Base-by-base conservation (phyloP, 2,113 vertebrate species). In the Zootoca vivipara region DNA sequence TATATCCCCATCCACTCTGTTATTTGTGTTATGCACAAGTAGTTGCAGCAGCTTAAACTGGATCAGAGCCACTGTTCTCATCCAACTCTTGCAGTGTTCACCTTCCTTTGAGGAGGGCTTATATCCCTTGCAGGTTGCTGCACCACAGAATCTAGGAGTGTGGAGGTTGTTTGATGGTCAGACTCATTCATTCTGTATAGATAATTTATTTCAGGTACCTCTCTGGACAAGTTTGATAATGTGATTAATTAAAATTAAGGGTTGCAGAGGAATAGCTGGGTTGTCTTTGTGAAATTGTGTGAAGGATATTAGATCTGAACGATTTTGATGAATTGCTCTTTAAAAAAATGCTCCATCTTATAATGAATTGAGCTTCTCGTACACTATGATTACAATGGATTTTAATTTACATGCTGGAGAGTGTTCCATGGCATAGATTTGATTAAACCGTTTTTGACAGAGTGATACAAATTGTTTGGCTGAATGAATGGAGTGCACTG, bases 161-260 rank as follows among this genome's bases (percentile, higher is more conserved):
- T 67, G 64, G 89, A 42, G 46, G 18, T 92, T 89, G 74, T 22
- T 79, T 18, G 58, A 62, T 62, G 4, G n/a, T 92, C 90, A 77
- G 40, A 90, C 18, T 85, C n/a, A 82, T 87, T 88, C 26, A 83
- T 67, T 93, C 89, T 38, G 22, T 2, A 12, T 90, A 81, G 83
- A 85, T 87, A 89, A 89, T 88, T 91, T 90, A 83, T 52, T 82
- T 80, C 80, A 70, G 2, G 8, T 94, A 38, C 90, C 91, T 87
- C 92, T 89, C 89, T 86, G 16, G 65, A 94, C 28, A 92, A 92
- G 67, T 3, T 65, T 90, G 92, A 93, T 86, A 69, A 89, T 93
- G n/a, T 93, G 85, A 95, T 95, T 94, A 91, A 95, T 94, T 94
- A 92, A 95, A 89, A 46, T 82, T 42, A 89, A 62, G 58, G n/a